Percentiles rank a stretch among this genome's conserved stretches.
Evolutionary conservation across 1,140 invertebrate genomes (phyloP).

Genomic region (Drosophila bifasciata): DNA sequence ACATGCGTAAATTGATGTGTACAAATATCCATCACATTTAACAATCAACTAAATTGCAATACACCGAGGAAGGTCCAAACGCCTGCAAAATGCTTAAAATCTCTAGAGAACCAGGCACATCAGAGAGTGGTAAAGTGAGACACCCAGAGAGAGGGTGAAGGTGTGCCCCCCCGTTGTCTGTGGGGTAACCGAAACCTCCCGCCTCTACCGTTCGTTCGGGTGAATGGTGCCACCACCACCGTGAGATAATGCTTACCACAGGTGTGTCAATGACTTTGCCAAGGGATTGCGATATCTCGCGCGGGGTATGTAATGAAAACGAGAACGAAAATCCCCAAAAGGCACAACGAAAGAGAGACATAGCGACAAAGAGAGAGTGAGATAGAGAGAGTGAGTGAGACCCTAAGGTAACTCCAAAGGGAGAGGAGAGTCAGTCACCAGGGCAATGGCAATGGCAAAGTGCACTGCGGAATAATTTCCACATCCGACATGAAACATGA

Average conservation of each 20-base stretch:
- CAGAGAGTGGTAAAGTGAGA: neutral
- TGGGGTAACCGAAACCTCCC: constrained; percentile 12
- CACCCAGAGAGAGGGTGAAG: neutral
- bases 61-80: constrained; percentile 18
- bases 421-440: constrained; percentile 54
- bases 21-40: constrained; percentile 9
- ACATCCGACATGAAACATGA: constrained; percentile 78
- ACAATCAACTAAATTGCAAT: constrained; percentile 31
- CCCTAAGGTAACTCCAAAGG: too few relatives aligned
- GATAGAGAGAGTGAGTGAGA: constrained; percentile 1
- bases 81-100: constrained; percentile 39
- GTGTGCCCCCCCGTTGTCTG: neutral
- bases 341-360: constrained; percentile 29
- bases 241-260: constrained; percentile 54
- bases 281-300: constrained; percentile 50
- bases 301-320: constrained; percentile 67
- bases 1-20: neutral
- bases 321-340: constrained; percentile 65
- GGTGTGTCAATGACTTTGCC: constrained; percentile 75
- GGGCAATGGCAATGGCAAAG: constrained; percentile 63
- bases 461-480: constrained; percentile 71
- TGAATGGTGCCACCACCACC: neutral
- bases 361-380: constrained; percentile 1
- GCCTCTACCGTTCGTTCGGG: neutral
- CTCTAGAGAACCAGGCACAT: constrained; percentile 17